Percentiles rank a stretch among this genome's conserved stretches.
Conservation (phyloP, 1,140 invertebrate species). For the Aethina tumida region DNA sequence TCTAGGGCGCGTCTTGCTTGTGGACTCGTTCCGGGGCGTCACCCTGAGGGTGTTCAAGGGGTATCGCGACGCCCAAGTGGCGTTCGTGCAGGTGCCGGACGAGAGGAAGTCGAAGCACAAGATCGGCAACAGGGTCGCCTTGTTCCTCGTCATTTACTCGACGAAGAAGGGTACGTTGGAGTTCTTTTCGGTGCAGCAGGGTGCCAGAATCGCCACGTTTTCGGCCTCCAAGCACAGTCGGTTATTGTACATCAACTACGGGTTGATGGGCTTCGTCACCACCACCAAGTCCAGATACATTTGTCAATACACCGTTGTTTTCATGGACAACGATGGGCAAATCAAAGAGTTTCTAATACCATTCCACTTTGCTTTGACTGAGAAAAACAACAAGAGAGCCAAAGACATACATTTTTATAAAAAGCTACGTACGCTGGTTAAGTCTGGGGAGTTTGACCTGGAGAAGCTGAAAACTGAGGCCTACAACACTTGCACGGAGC, state of each 20-base stretch:
- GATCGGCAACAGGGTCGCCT: conserved; percentile 41
- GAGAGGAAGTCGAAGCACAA: conserved; percentile 39
- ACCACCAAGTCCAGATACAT: conserved; percentile 39
- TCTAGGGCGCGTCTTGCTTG: conserved; percentile 73
- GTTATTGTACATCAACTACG: conserved; percentile 68
- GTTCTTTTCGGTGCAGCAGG: conserved; percentile 78
- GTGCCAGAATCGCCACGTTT: conserved; percentile 81
- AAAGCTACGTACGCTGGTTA: conserved; percentile 60
- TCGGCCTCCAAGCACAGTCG: conserved; percentile 74
- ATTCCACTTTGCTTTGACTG: conserved; percentile 81
- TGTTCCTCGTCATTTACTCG: conserved; percentile 80
- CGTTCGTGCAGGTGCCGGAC: conserved; percentile 74
- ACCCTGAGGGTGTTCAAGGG: conserved; percentile 87
- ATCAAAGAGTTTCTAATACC: conserved; percentile 77
- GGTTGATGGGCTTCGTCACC: conserved; percentile 56
- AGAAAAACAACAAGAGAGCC: conserved; percentile 75
- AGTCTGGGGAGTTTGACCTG: conserved; percentile 42
- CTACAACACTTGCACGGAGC: conserved; percentile 45
- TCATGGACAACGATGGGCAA: conserved; percentile 71
- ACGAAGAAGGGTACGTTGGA: conserved; percentile 75
- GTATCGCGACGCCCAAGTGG: conserved; percentile 86
- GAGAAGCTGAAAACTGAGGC: conserved; percentile 44
- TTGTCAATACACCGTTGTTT: conserved; percentile 55
- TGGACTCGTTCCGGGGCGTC: conserved; percentile 72
- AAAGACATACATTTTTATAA: conserved; percentile 79